Evolutionary conservation across 2,797 vertebrate species (phyloP).

Genomic region (Sebastes oblongus): DNA sequence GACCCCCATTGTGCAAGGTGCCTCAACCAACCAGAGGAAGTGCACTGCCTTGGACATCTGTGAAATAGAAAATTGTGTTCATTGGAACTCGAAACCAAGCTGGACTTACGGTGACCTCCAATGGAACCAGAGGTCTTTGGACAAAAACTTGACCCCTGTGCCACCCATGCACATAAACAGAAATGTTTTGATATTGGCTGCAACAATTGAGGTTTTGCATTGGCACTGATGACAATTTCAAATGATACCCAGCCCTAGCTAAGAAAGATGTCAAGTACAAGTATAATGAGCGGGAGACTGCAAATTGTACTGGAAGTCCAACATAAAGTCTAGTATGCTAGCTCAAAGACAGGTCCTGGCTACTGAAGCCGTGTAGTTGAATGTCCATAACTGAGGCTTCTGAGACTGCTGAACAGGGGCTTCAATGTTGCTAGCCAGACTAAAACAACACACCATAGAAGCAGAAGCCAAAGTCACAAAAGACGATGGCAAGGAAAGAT

Average conservation of each 20-base stretch:
- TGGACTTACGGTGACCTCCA: neutral
- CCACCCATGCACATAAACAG: neutral
- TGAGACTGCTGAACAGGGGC: neutral
- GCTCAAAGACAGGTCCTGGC: neutral
- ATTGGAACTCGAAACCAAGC: neutral
- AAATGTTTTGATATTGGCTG: neutral
- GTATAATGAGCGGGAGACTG: neutral
- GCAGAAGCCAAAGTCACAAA: neutral
- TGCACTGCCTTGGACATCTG: neutral
- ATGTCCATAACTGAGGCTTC: neutral
- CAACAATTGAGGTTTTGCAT: neutral
- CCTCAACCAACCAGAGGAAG: neutral
- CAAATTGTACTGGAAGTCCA: neutral
- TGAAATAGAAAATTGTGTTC: neutral
- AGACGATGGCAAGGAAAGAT: neutral
- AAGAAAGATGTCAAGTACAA: neutral
- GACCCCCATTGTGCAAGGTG: neutral
- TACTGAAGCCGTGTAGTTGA: neutral
- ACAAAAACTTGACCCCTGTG: neutral
- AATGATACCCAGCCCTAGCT: conserved; percentile 12
- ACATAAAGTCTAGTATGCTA: neutral
- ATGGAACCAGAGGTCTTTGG: neutral
- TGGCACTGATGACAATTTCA: neutral
- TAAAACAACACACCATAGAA: neutral
- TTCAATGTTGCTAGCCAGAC: neutral